Percentiles rank a stretch among this genome's conserved stretches.
phyloP scores from a whole-genome alignment of 1,140 invertebrate species.

The Eupristina koningsbergeri region DNA sequence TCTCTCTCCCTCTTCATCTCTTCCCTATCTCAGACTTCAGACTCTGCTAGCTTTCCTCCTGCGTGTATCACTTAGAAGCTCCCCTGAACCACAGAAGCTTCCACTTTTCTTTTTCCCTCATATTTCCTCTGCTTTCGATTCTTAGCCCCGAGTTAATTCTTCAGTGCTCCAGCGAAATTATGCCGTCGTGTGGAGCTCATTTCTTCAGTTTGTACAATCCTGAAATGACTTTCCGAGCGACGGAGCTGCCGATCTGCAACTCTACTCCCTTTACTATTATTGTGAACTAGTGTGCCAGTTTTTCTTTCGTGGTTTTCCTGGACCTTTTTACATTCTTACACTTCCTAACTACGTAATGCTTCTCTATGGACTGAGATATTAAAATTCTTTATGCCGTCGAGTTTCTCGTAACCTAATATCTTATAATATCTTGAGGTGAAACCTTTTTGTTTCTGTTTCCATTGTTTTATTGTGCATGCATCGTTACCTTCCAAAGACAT shows the following conservation, averaged over 20 bases:
- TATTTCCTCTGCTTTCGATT: background rate
- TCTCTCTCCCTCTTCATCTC: background rate
- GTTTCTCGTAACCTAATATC: conserved; percentile 46
- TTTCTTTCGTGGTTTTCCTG: background rate
- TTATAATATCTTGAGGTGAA: conserved; percentile 24
- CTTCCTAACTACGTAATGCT: too few relatives aligned
- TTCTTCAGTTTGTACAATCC: conserved; percentile 31
- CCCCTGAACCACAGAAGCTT: background rate
- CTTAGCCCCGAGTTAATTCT: conserved; percentile 25
- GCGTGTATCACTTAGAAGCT: conserved; percentile 33
- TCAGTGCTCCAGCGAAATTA: conserved; percentile 27
- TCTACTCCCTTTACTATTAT: background rate
- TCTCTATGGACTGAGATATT: conserved; percentile 9
- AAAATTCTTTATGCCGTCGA: conserved; percentile 39
- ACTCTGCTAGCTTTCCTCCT: background rate
- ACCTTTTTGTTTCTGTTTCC: background rate
- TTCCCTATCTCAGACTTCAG: background rate
- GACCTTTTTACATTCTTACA: conserved; percentile 12
- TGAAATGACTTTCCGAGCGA: conserved; percentile 17
- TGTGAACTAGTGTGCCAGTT: background rate
- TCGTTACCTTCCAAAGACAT: conserved; percentile 4
- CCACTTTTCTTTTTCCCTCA: background rate
- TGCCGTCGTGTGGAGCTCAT: conserved; percentile 25
- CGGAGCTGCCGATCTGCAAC: too few relatives aligned
- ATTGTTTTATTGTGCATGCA: conserved; percentile 24